Conservation (phyloP, 2,797 vertebrate species). For the Hephaestus fuliginosus region DNA sequence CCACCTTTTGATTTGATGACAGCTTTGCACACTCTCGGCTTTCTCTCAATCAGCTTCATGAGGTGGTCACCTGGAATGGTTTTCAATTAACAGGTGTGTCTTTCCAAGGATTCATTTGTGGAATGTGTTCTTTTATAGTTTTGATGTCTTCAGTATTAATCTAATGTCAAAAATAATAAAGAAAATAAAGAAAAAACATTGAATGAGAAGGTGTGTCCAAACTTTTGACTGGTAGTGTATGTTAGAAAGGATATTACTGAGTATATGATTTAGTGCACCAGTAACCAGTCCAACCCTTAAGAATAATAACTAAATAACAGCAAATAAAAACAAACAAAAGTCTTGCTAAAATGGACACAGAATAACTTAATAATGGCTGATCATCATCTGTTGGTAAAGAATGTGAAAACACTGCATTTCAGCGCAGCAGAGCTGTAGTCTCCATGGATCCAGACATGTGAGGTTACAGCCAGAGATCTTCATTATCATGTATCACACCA, state of each 20-base stretch:
- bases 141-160: no score
- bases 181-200: no score
- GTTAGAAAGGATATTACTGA: not conserved
- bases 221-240: not conserved
- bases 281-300: not conserved
- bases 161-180: no score
- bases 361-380: not conserved
- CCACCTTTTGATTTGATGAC: no score
- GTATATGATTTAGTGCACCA: not conserved
- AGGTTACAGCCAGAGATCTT: conserved; percentile 52
- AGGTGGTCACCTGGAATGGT: no score
- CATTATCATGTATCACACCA: conserved; percentile 71
- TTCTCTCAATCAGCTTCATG: no score
- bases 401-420: conserved; percentile 11
- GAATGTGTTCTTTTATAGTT: no score
- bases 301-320: not conserved
- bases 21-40: no score
- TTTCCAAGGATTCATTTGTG: no score
- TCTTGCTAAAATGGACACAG: not conserved
- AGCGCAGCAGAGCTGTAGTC: conserved; percentile 36
- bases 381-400: not conserved
- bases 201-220: no score
- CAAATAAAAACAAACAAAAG: not conserved
- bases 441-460: conserved; percentile 47
- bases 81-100: no score